phyloP scores from a whole-genome alignment of 1,140 invertebrate species.

The Drosophila pectinifera region DNA sequence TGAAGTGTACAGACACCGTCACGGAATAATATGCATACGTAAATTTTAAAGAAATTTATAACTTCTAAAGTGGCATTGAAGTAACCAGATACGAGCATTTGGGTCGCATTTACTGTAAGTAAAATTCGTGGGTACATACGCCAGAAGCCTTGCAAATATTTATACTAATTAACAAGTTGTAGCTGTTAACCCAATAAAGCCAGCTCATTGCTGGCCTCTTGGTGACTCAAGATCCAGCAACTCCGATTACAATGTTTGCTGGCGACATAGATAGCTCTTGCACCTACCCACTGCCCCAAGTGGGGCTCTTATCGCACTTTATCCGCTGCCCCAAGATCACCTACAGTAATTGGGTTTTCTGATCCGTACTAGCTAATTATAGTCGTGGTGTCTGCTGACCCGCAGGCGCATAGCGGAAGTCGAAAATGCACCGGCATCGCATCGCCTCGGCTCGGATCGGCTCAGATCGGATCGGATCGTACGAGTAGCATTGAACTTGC shows the following conservation, averaged over 20 bases:
- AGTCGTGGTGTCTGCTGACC: conserved; percentile 5
- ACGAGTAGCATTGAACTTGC: conserved; percentile 72
- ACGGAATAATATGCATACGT: conserved; percentile 15
- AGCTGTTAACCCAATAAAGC: conserved; percentile 16
- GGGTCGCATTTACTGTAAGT: conserved; percentile 2
- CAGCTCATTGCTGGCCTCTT: neutral
- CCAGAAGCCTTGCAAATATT: conserved; percentile 3
- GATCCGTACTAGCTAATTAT: conserved; percentile 43
- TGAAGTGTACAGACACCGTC: conserved; percentile 2
- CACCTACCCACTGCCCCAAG: conserved; percentile 17
- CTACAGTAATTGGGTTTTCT: conserved; percentile 13
- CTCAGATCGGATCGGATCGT: conserved; percentile 14
- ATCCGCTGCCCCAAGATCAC: conserved; percentile 24
- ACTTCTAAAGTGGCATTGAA: conserved; percentile 25
- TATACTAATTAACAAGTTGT: conserved; percentile 17
- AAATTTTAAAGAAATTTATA: conserved; percentile 8
- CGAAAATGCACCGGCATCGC: conserved; percentile 53
- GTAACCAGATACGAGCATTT: conserved; percentile 15
- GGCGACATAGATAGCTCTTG: conserved; percentile 32
- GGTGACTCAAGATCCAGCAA: conserved; percentile 32
- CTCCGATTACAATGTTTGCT: conserved; percentile 33
- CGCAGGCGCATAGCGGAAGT: conserved; percentile 56
- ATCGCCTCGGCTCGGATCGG: conserved; percentile 3
- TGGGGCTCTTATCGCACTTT: conserved; percentile 14
- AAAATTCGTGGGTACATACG: neutral